These are phyloP conservation scores for Echinarachnius parma DNA, from an alignment of 53 echinoderm and acorn worm genomes.

Conservation along the genomic window DNA sequence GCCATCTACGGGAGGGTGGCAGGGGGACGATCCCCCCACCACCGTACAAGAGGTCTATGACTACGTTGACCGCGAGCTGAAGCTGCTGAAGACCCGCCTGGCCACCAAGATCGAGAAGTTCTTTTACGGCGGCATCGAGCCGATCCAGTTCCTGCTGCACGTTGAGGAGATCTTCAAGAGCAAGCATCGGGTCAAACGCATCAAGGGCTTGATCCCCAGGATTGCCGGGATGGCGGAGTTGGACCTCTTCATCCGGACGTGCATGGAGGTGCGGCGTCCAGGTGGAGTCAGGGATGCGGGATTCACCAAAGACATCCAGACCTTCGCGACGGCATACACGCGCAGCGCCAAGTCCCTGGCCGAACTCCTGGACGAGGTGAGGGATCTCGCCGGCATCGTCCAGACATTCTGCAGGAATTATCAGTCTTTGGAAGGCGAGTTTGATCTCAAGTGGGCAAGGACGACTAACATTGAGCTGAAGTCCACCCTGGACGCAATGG, in stretches of 20 bases:
- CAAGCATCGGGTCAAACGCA: conserved; percentile 82
- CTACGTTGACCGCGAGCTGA: conserved; percentile 78
- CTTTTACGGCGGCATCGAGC: conserved; percentile 86
- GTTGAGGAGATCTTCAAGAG: conserved; percentile 93
- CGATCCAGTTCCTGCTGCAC: conserved; percentile 87
- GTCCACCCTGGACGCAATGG: conserved; percentile 60
- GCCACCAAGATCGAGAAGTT: conserved; percentile 75
- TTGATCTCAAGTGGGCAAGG: conserved; percentile 85
- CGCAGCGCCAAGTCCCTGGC: conserved; percentile 48
- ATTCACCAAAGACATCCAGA: conserved; percentile 76
- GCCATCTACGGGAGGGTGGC: conserved; percentile 62
- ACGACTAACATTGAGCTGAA: conserved; percentile 81
- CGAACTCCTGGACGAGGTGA: conserved; percentile 74
- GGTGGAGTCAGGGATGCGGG: conserved; percentile 86
- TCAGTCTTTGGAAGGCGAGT: conserved; percentile 87
- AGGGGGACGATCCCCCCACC: conserved; percentile 64
- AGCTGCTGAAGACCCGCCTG: conserved; percentile 62
- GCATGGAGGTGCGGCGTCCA: conserved; percentile 71
- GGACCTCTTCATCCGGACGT: conserved; percentile 68
- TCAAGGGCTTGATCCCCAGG: conserved; percentile 65
- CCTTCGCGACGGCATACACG: conserved; percentile 68
- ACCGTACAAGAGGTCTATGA: conserved; percentile 84
- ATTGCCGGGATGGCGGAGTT: conserved; percentile 70
- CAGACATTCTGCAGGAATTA: conserved; percentile 90
- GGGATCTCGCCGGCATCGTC: conserved; percentile 62